Percentiles rank a stretch among this genome's conserved stretches.
Conservation (phyloP, 2,888 invertebrate genomes). For the Heliconius cydno region DNA sequence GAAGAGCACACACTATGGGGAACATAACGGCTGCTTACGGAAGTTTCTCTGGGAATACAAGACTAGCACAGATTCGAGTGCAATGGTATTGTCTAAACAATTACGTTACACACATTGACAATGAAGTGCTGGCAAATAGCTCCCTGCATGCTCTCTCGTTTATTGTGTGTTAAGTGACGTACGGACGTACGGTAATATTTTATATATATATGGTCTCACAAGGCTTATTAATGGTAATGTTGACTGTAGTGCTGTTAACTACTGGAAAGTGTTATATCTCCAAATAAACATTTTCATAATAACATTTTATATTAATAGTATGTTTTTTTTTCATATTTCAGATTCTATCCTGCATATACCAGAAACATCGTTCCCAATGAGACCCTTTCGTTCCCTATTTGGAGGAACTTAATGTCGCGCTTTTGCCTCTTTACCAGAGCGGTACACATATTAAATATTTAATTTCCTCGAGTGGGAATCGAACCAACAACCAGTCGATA, state of each 20-base stretch:
- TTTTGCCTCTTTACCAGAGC: no score
- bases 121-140: conserved; percentile 45
- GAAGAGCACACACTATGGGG: conserved; percentile 32
- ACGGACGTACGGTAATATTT: conserved; percentile 27
- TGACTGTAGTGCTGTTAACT: background rate
- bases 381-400: no score
- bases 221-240: background rate
- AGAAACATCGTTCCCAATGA: no score
- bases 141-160: conserved; percentile 45
- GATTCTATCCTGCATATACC: background rate
- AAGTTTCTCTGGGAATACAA: conserved; percentile 45
- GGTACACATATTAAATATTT: no score
- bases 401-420: no score
- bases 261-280: background rate
- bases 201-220: background rate
- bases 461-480: no score
- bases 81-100: conserved; percentile 43
- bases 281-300: background rate
- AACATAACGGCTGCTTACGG: conserved; percentile 44
- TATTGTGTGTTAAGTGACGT: conserved; percentile 44
- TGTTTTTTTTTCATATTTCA: background rate
- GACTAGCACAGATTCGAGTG: conserved; percentile 38
- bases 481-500: no score
- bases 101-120: conserved; percentile 41
- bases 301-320: background rate